Conservation (phyloP, 1,140 invertebrate species). For the Luehdorfia chinensis region DNA sequence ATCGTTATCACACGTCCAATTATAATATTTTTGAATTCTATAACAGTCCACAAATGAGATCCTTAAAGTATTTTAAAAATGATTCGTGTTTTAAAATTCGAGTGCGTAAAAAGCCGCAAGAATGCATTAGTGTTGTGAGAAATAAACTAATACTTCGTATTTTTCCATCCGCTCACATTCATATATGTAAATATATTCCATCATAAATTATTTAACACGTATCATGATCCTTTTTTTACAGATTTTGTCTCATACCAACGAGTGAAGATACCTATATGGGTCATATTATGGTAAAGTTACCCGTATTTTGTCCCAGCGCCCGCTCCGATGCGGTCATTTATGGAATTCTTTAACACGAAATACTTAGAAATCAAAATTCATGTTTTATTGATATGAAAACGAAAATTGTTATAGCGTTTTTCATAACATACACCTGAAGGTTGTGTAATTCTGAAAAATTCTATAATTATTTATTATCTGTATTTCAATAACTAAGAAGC, state of each 20-base stretch:
- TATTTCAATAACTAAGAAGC: no score
- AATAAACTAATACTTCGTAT: background rate
- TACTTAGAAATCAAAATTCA: conserved; percentile 2
- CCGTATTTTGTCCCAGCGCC: conserved; percentile 3
- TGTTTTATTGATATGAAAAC: conserved; percentile 8
- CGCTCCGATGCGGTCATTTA: background rate
- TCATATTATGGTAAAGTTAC: conserved; percentile 5
- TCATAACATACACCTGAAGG: conserved; percentile 4
- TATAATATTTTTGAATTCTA: no score
- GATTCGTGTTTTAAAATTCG: no score
- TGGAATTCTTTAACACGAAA: conserved; percentile 6
- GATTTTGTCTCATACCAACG: conserved; percentile 1
- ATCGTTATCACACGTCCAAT: no score
- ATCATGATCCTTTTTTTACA: conserved; percentile 1
- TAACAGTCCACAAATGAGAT: no score
- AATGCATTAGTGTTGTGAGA: background rate
- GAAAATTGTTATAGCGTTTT: background rate
- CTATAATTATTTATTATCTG: no score
- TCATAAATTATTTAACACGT: conserved; percentile 5
- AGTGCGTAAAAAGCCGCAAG: background rate
- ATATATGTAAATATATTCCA: no score
- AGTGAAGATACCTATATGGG: conserved; percentile 1
- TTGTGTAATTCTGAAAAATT: no score
- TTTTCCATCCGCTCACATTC: background rate
- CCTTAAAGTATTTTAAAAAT: no score